A percentile compares a stretch with the other conserved stretches of the same genome.
Conservation (phyloP, 2,888 invertebrate genomes). For the Agelastica alni region DNA sequence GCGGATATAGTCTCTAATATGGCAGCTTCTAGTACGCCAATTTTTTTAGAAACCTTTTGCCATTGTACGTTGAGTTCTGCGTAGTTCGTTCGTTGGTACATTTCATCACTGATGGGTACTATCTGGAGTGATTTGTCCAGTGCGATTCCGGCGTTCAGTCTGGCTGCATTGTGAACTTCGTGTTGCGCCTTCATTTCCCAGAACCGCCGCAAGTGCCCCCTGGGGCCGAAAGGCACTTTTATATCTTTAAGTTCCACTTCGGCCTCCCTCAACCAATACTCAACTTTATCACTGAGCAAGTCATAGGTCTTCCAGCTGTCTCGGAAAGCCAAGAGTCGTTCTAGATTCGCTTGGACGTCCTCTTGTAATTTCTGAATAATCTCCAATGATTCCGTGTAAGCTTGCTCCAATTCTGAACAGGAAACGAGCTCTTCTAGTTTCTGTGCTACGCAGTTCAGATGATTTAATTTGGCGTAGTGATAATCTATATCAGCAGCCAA, state of each 20-base stretch:
- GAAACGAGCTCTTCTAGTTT: conserved; percentile 74
- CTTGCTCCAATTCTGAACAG: conserved; percentile 74
- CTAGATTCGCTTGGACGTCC: conserved; percentile 73
- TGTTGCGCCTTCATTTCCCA: conserved; percentile 90
- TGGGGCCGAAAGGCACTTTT: conserved; percentile 65
- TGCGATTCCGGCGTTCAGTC: conserved; percentile 71
- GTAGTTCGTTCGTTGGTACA: conserved; percentile 78
- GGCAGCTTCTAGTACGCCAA: conserved; percentile 68
- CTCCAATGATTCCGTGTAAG: conserved; percentile 73
- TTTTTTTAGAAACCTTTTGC: conserved; percentile 67
- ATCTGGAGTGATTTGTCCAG: conserved; percentile 79
- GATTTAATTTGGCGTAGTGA: conserved; percentile 77
- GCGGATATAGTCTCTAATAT: conserved; percentile 74
- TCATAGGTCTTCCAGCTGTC: conserved; percentile 81
- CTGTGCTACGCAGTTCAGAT: conserved; percentile 73
- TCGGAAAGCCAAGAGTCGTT: conserved; percentile 73
- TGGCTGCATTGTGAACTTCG: conserved; percentile 78
- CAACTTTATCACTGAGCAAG: conserved; percentile 71
- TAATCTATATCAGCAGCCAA: conserved; percentile 77
- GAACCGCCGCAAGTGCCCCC: conserved; percentile 77
- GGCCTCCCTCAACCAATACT: conserved; percentile 75
- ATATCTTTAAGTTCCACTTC: conserved; percentile 72
- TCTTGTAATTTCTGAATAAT: conserved; percentile 75
- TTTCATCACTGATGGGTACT: conserved; percentile 82
- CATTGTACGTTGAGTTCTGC: conserved; percentile 78